Evolutionary conservation across 1,140 invertebrate species (phyloP).

Genomic region (Brachionus rotundiformis): DNA sequence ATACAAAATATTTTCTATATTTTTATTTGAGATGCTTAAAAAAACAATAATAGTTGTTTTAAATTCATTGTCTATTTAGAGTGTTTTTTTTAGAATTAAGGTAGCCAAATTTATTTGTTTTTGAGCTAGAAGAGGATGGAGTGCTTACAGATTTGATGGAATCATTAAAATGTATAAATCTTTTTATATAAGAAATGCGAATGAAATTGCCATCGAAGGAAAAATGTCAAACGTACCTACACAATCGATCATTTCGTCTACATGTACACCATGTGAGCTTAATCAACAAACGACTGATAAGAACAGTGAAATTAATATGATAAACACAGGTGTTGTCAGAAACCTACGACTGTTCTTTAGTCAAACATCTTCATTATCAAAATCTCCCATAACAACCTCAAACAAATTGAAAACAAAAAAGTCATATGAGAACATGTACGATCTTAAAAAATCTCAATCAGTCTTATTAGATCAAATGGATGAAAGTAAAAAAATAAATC

Average conservation of each 20-base stretch:
- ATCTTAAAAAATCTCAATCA: slow-evolving; percentile 38
- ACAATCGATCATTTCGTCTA: background rate
- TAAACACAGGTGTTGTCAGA: slow-evolving; percentile 44
- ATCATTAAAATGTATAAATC: background rate
- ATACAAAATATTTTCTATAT: background rate
- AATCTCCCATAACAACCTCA: slow-evolving; percentile 37
- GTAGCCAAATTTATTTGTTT: background rate
- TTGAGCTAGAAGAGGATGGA: background rate
- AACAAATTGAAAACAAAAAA: slow-evolving; percentile 4
- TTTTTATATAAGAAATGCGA: background rate
- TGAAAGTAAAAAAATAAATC: background rate
- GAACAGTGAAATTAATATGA: slow-evolving; percentile 25
- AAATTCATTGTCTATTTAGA: background rate
- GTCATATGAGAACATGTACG: background rate
- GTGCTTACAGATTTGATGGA: background rate
- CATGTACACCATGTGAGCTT: background rate
- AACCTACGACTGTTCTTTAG: slow-evolving; percentile 32
- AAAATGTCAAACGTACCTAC: background rate
- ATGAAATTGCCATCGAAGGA: background rate
- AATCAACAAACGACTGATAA: slow-evolving; percentile 7
- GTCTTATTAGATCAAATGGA: slow-evolving; percentile 9
- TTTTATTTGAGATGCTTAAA: background rate
- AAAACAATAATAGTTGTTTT: background rate
- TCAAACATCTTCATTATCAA: slow-evolving; percentile 29
- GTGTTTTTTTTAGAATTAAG: background rate